Evolutionary conservation across 2,797 vertebrate species (phyloP), one percentile per base, ranked within the genome.

Genomic region (Nannoperca australis): DNA sequence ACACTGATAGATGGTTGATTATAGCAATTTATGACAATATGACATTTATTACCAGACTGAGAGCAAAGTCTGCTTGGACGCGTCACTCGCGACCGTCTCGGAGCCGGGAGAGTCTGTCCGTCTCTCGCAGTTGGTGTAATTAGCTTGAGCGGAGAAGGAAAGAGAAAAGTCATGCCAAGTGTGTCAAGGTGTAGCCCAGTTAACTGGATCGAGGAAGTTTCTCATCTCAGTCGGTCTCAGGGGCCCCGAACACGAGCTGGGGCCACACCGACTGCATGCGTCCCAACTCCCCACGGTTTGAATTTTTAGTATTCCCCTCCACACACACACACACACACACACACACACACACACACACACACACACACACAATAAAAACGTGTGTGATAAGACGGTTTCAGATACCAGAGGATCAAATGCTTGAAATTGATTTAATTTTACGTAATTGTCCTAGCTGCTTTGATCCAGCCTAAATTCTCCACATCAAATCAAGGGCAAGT

Each of bases 141-240:
- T 72, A 85, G 49, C n/a, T 58, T 2, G 53, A 51, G 45, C 11
- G 22, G 49, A 49, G 32, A 81, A 36, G 40, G 18, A 61, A 54
- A 68, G 50, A 63, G 22, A 42, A 60, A 76, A 63, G 72, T 75
- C 66, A 36, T 72, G 80, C 69, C 82, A 83, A 79, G 53, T 86
- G 78, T 89, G 79, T 79, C 79, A 80, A 89, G 66, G 78, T 88
- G 79, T 86, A 77, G 42, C 62, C 59, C 65, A 66, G 64, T 65
- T 78, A 40, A 49, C 58, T 54, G 49, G 58, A 61, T 53, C n/a
- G 27, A 74, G 50, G 40, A 30, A 32, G 42, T 53, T 58, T 53
- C 36, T 76, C 17, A 15, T 55, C 53, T 69, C 58, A 17, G 50
- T 72, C 17, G 4, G 9, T 30, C 58, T 66, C 61, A 61, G 51